A percentile compares a stretch with the other conserved stretches of the same genome.
phyloP scores from a whole-genome alignment of 2,797 vertebrate species.

The Lepus townsendii region DNA sequence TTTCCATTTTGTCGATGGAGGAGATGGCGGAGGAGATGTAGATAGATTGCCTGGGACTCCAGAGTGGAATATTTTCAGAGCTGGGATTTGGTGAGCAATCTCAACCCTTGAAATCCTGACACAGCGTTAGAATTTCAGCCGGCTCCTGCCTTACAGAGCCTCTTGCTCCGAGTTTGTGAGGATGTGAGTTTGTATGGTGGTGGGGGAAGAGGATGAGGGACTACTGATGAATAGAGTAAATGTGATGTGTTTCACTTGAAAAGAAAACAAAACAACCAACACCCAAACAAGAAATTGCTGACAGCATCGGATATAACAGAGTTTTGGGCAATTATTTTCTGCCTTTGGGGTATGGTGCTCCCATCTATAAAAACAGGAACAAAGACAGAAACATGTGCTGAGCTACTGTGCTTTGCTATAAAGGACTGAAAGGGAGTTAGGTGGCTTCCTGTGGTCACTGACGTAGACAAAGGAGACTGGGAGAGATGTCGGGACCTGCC shows the following conservation, averaged over 20 bases:
- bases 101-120: slow-evolving; percentile 55
- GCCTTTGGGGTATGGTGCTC: neutral
- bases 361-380: slow-evolving; percentile 25
- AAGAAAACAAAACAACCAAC: neutral
- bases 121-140: neutral
- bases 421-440: neutral
- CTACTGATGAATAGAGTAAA: neutral
- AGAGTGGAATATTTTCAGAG: slow-evolving; percentile 60
- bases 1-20: slow-evolving; percentile 78
- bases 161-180: neutral
- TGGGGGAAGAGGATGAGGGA: neutral
- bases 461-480: neutral
- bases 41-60: slow-evolving; percentile 52
- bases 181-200: neutral
- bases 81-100: slow-evolving; percentile 42
- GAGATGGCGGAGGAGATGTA: slow-evolving; percentile 60
- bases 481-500: neutral
- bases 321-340: neutral
- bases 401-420: neutral
- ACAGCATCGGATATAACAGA: neutral
- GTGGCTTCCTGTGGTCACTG: neutral
- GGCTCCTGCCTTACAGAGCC: neutral
- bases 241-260: neutral
- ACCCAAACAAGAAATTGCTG: neutral
- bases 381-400: neutral